phyloP scores from a whole-genome alignment of 1,140 invertebrate genomes.

The Oryctes rhinoceros region DNA sequence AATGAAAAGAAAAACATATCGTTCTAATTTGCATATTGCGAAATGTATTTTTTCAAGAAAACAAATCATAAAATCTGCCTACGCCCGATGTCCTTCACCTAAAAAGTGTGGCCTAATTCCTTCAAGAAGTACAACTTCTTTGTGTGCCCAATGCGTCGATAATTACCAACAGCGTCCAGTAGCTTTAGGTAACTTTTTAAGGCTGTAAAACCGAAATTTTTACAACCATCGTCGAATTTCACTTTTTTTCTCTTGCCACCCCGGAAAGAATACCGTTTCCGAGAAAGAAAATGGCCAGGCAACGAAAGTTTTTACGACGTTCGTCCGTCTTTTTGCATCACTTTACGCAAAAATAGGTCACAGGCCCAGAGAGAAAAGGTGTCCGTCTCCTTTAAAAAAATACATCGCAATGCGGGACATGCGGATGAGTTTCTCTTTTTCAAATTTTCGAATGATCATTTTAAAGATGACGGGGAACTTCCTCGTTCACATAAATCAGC shows the following conservation, averaged over 20 bases:
- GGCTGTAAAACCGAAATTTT: slow-evolving; percentile 5
- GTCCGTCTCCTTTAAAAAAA: neutral
- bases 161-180: neutral
- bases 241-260: neutral
- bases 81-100: neutral
- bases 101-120: neutral
- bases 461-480: neutral
- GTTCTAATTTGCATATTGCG: no score
- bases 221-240: neutral
- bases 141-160: neutral
- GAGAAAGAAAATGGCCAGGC: neutral
- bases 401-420: neutral
- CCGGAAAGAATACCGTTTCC: neutral
- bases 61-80: no score
- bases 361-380: neutral
- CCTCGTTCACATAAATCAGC: neutral
- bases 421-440: neutral
- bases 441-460: neutral
- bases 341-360: slow-evolving; percentile 11
- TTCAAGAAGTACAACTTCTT: neutral
- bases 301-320: neutral
- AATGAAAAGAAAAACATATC: no score
- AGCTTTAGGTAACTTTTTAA: neutral
- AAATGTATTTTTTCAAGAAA: no score
- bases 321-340: neutral